Evolutionary conservation across 1,140 invertebrate species (phyloP).

Genomic region (Bombus soroeensis): DNA sequence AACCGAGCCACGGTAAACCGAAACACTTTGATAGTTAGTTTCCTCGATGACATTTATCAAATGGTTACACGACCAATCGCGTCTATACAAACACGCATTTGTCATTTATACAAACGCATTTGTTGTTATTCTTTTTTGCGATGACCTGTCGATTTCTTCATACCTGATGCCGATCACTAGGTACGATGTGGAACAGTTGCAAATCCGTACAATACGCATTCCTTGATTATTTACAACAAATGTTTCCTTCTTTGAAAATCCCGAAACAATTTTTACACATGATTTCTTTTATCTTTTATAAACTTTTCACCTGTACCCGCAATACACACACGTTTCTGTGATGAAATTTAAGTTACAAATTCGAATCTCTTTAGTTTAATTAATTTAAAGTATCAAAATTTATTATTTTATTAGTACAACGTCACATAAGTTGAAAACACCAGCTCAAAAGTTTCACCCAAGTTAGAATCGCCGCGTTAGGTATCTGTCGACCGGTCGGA

Average conservation of each 20-base stretch:
- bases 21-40: background rate
- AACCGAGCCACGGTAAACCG: conserved; percentile 15
- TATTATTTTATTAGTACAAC: background rate
- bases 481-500: conserved; percentile 21
- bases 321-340: background rate
- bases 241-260: background rate
- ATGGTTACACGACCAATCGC: background rate
- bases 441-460: too few species aligned
- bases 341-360: background rate
- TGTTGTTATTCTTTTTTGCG: background rate
- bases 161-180: background rate
- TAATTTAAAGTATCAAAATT: background rate
- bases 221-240: background rate
- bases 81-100: background rate
- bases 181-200: background rate
- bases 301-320: background rate
- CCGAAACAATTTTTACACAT: background rate
- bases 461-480: background rate
- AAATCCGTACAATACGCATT: background rate
- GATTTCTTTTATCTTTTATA: background rate
- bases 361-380: too few species aligned
- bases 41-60: conserved; percentile 12
- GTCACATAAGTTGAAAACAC: background rate
- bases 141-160: background rate
- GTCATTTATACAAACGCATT: background rate